Base-by-base conservation (phyloP, 2,113 vertebrate genomes). In the Pardalotus punctatus region DNA sequence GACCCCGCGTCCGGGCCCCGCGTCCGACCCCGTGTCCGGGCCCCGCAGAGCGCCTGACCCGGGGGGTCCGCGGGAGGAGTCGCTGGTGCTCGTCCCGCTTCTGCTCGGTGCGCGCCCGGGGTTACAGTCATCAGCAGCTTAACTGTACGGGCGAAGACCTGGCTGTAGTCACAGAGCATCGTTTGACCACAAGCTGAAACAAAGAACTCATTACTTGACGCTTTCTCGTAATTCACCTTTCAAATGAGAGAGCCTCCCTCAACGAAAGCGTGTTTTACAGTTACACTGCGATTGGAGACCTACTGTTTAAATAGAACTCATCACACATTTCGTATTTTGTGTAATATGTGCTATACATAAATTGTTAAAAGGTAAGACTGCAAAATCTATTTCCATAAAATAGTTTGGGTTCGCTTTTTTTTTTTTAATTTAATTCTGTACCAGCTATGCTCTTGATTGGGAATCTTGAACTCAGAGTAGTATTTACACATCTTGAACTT, bases 81-180 rank as follows among this genome's bases (percentile, higher is more conserved):
- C 15, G 19, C 48, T 14, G 65, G 21, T 10, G 20, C 31, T 9
- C 6, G 4, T 18, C 36, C 31, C 22, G 60, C 28, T 14, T 6
- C 22, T 10, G 57, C 42, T 28, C 21, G 2, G 1, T 10, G 51
- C 14, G 4, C 21, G 24, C 28, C 28, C 58, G 1, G 20, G 24
- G 27, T 54, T 33, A 25, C 31, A 7, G 9, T 3, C 4, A 20
- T 8, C 29, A 31, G 5, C 23, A 19, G 3, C 12, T 31, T 1
- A 4, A 3, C 14, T 0, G 31, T 1, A 2, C 4, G 12, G 21
- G 11, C 29, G 0, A 7, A 10, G 65, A 6, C 1, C 51, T 5
- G 50, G 5, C 42, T 19, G 6, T 3, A 28, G 1, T 9, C 43
- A 1, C 50, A 14, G 23, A 14, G 54, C 54, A 6, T 2, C 14